Evolutionary conservation across 2,888 invertebrate species (phyloP), one percentile per base, ranked within the genome.

Genomic region (Eristalis pertinax): DNA sequence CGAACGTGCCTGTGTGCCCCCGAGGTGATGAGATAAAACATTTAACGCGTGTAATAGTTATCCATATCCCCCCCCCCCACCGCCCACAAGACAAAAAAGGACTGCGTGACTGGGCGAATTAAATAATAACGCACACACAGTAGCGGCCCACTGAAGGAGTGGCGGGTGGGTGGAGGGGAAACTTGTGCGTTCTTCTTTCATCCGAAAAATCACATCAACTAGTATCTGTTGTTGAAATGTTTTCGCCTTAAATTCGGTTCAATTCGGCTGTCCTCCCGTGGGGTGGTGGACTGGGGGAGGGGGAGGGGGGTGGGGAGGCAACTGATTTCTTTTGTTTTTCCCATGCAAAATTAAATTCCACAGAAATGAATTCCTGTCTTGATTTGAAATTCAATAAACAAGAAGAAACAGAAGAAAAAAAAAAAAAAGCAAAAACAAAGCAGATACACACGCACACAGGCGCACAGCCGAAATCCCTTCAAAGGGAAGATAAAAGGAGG

Each of bases 381-480:
- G 32, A 68, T 68, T 68, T 68, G 19, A 68, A 41, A 76, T 68
- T 68, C 13, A 50, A 56, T 41, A 29, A 64, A 76, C 29, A 32
- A 60, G n/a, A n/a, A n/a, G n/a, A n/a, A n/a, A n/a, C n/a, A n/a
- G n/a, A n/a, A n/a, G n/a, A 22, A 5, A 41, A 43, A 41, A 4
- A 29, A 29, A 4, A 29, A 29, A 5, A 29, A 29, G 29, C 29
- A 29, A 4, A 8, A 8, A 8, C 8, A 10, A 32, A 8, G 8
- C 32, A 32, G 7, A 32, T 8, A 32, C 32, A 32, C 32, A 10
- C 32, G 8, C 32, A 32, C 32, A 32, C 32, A 8, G 32, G 32
- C 8, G 7, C 8, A 10, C 8, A 32, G 7, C 7, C 4, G 32
- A 10, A 32, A 32, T 32, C 32, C 32, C 32, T 32, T 32, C 32